Evolutionary conservation across 2,888 invertebrate genomes (phyloP).

Genomic region (Andrena trimmerana): DNA sequence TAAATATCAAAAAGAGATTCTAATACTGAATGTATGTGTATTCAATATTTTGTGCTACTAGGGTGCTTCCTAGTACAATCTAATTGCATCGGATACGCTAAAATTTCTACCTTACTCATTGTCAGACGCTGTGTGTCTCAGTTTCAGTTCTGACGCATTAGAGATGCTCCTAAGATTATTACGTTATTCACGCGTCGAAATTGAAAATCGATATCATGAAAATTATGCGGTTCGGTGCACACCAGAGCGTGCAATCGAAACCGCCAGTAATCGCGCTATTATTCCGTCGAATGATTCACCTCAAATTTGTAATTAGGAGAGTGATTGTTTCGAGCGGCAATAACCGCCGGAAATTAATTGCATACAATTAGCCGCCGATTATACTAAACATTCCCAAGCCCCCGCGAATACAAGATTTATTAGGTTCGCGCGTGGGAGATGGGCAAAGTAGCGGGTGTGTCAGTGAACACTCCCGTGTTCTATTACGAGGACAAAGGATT

Average conservation of each 20-base stretch:
- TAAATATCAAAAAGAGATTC: too few species aligned
- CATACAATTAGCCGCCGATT: constrained; percentile 12
- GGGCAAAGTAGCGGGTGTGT: too few species aligned
- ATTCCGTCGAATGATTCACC: constrained; percentile 11
- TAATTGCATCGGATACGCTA: too few species aligned
- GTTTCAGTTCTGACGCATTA: not conserved
- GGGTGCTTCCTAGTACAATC: too few species aligned
- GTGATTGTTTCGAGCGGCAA: not conserved
- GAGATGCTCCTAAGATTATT: not conserved
- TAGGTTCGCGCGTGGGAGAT: not conserved
- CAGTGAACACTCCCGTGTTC: not conserved
- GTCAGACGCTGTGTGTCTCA: not conserved
- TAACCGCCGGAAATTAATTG: constrained; percentile 15
- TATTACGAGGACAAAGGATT: not conserved
- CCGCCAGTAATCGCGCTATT: constrained; percentile 18
- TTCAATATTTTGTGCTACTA: too few species aligned
- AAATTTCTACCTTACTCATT: too few species aligned
- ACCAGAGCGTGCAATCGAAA: constrained; percentile 3
- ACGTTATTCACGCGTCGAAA: constrained; percentile 7
- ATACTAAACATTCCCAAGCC: not conserved
- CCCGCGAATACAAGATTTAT: not conserved
- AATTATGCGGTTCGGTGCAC: constrained; percentile 18
- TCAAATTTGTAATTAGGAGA: constrained; percentile 33
- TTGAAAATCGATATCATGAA: constrained; percentile 21
- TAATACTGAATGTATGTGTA: too few species aligned